Conservation (phyloP, 2,888 invertebrate species). For the Carterocephalus palaemon region DNA sequence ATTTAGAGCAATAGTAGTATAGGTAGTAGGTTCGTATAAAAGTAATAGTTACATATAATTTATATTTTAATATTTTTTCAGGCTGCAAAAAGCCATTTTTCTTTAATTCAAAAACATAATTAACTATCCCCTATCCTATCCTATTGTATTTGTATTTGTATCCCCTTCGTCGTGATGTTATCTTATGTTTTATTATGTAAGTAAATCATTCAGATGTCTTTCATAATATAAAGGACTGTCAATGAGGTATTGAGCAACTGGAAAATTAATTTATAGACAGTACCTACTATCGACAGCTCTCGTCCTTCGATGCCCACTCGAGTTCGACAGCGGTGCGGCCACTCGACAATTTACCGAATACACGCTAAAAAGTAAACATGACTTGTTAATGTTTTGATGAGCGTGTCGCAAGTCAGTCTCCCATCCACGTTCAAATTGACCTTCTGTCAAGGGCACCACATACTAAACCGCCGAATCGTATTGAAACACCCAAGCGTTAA, state of each 20-base stretch:
- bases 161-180: too few relatives aligned
- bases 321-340: constrained; percentile 44
- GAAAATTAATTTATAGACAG: constrained; percentile 25
- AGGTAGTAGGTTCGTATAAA: too few relatives aligned
- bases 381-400: constrained; percentile 54
- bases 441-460: constrained; percentile 62
- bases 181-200: too few relatives aligned
- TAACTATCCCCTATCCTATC: too few relatives aligned
- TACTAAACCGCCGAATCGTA: constrained; percentile 46
- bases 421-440: constrained; percentile 58
- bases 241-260: constrained; percentile 26
- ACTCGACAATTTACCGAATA: constrained; percentile 69
- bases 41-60: neutral
- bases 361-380: constrained; percentile 61
- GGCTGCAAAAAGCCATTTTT: too few relatives aligned
- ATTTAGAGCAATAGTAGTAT: too few relatives aligned
- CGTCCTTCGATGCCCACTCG: constrained; percentile 60
- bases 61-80: too few relatives aligned
- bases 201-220: too few relatives aligned
- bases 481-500: constrained; percentile 65
- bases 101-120: too few relatives aligned
- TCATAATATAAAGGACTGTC: constrained; percentile 1
- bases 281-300: constrained; percentile 30
- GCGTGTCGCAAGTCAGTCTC: constrained; percentile 57
- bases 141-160: too few relatives aligned